These are phyloP conservation scores for Microhierax caerulescens DNA, from an alignment of 2,797 vertebrate genomes.

Conservation along the genomic window DNA sequence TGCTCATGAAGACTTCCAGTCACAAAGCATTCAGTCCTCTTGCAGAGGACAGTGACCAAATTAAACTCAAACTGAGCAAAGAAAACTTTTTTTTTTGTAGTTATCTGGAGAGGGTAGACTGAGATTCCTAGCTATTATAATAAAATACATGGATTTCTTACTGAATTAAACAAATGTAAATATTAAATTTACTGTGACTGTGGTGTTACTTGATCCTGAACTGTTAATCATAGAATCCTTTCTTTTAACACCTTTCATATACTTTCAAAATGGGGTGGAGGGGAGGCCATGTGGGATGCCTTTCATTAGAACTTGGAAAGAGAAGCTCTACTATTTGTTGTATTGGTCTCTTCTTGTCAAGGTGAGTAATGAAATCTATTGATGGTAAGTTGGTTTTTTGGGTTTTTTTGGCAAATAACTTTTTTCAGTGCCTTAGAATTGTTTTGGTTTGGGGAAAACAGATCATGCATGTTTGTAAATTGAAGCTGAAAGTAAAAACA, in stretches of 20 bases:
- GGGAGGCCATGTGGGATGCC: background rate
- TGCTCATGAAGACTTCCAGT: background rate
- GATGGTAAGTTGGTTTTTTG: background rate
- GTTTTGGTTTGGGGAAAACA: background rate
- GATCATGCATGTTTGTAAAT: background rate
- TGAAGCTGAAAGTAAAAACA: background rate
- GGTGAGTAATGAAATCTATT: background rate
- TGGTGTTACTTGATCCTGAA: background rate
- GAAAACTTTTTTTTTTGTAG: background rate
- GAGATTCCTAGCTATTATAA: background rate
- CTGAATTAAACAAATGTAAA: background rate
- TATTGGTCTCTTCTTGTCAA: background rate
- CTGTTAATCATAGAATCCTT: background rate
- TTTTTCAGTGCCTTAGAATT: background rate
- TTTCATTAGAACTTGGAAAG: background rate
- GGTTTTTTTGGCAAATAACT: background rate
- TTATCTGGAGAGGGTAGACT: background rate
- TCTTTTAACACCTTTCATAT: background rate
- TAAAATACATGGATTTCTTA: background rate
- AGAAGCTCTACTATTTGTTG: background rate
- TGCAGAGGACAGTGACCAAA: background rate
- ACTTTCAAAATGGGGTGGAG: background rate
- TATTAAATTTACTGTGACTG: background rate
- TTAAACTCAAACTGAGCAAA: background rate
- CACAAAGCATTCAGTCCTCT: background rate